Evolutionary conservation across 2,888 invertebrate genomes (phyloP).

Genomic region (Papilio elwesi): DNA sequence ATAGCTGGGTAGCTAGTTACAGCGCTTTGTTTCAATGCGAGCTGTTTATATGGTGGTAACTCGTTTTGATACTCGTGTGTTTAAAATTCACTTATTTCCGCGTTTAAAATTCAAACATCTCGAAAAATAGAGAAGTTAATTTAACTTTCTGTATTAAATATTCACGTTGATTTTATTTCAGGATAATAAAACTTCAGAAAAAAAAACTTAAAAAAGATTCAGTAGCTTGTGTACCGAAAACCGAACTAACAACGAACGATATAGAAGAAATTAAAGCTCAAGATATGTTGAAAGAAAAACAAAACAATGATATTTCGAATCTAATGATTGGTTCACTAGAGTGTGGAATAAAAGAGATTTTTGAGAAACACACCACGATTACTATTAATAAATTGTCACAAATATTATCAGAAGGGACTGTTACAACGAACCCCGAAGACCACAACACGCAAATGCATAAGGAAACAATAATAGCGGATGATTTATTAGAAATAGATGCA

Average conservation of each 20-base stretch:
- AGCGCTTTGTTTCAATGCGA: too few species aligned
- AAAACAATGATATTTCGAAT: not conserved
- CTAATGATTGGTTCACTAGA: not conserved
- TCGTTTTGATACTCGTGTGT: too few species aligned
- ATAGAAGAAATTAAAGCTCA: not conserved
- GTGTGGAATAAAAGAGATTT: not conserved
- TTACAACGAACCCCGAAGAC: not conserved
- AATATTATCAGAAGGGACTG: not conserved
- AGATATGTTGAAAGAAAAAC: not conserved
- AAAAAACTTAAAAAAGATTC: not conserved
- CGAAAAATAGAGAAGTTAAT: too few species aligned
- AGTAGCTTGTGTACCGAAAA: not conserved
- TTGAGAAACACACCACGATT: not conserved
- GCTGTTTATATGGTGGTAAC: too few species aligned
- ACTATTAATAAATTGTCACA: conserved; percentile 1
- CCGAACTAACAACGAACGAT: not conserved
- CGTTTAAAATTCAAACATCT: too few species aligned
- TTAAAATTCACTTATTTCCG: too few species aligned
- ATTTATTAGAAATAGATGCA: too few species aligned
- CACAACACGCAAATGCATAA: not conserved
- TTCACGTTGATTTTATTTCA: conserved; percentile 4
- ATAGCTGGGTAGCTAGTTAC: too few species aligned
- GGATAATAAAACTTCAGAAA: conserved; percentile 28
- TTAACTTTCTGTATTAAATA: not conserved
- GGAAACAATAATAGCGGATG: too few species aligned